Evolutionary conservation across 2,888 invertebrate species (phyloP), one percentile per base, ranked within the genome.

Genomic region (Drosophila austrosaltans): DNA sequence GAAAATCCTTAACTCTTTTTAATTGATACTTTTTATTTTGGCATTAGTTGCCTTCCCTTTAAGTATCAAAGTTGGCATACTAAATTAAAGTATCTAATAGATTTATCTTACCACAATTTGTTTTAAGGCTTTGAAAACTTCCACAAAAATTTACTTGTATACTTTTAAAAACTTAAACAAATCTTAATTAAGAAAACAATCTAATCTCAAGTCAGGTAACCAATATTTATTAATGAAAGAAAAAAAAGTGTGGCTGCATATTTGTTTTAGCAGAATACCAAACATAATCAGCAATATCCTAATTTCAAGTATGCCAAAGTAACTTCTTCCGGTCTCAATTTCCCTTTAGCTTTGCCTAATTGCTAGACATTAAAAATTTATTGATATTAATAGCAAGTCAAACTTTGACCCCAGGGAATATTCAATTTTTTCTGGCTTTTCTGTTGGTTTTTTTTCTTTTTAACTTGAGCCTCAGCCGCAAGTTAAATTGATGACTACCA

Each of bases 401-500:
- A 54, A 60, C 58, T 68, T 68, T 48, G 48, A 25, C 48, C 48
- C 48, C 25, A 48, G 48, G 25, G 48, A 48, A 48, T 48, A 48
- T 2, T 36, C 10, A 8, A 36, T 2, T 36, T 36, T 48, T 48
- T 48, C 8, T 44, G 7, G 7, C 44, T 44, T 20, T 20, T 16
- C 44, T 48, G 22, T 48, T 48, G 8, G 20, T 22, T 1, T 36
- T 8, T 8, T 3, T 36, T 36, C 2, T 25, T 48, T 48, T 25
- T 22, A 10, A 2, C 4, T 12, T 48, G 20, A 54, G 44, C 12
- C 63, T 44, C 58, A 53, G 66, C 48, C 69, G 61, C 53, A 36
- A 70, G 54, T 56, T 12, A 71, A 82, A 87, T 83, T 85, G 78
- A 87, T 87, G 86, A 70, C 61, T 59, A 63, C 75, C 82, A 77